Conservation (phyloP, 1,140 invertebrate genomes). For the Psilanteris sp. region DNA sequence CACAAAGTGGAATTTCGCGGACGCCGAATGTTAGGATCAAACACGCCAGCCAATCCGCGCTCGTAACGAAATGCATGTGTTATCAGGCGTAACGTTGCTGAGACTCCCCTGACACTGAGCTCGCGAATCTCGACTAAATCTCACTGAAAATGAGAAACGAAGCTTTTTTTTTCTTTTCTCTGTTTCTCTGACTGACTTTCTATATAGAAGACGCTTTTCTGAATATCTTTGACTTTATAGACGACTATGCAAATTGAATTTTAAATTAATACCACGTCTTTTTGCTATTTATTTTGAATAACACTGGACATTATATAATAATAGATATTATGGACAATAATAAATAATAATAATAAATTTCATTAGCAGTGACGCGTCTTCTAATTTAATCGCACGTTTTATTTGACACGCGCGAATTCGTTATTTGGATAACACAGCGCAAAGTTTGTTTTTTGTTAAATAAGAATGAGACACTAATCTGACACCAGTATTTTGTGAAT, state of each 20-base stretch:
- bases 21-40: conserved; percentile 57
- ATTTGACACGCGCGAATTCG: no score
- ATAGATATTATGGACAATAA: no score
- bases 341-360: no score
- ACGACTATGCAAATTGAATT: conserved; percentile 57
- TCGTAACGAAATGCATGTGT: conserved; percentile 28
- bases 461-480: conserved; percentile 27
- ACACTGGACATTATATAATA: no score
- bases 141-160: conserved; percentile 55
- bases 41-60: conserved; percentile 32
- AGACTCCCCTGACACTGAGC: conserved; percentile 37
- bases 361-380: no score
- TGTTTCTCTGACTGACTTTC: conserved; percentile 38
- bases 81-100: conserved; percentile 22
- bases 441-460: no score
- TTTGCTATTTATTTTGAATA: conserved; percentile 26
- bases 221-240: conserved; percentile 53
- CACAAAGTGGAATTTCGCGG: conserved; percentile 26
- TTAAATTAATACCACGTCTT: conserved; percentile 50
- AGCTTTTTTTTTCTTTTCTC: conserved; percentile 12
- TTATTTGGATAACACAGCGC: no score
- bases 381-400: conserved; percentile 51
- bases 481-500: conserved; percentile 12
- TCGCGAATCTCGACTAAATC: conserved; percentile 51
- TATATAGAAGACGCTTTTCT: conserved; percentile 20